Percentiles rank a stretch among this genome's conserved stretches.
Conservation (phyloP, 2,797 vertebrate genomes). For the Sarcoramphus papa region DNA sequence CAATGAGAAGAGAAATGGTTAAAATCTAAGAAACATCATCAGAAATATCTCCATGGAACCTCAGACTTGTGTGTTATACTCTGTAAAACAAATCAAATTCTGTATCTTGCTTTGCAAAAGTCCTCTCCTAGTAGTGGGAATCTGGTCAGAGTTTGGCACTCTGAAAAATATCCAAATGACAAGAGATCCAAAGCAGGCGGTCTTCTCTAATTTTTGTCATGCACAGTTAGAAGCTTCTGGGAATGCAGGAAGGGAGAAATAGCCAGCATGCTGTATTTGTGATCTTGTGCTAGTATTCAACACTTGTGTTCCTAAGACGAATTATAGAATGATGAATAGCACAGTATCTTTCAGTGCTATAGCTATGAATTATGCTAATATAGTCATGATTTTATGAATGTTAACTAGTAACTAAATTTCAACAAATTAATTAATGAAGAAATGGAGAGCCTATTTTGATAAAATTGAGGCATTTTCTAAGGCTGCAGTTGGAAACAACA, state of each 20-base stretch:
- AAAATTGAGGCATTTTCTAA: neutral
- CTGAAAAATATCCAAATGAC: neutral
- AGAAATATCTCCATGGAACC: neutral
- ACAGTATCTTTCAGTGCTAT: neutral
- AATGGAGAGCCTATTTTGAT: neutral
- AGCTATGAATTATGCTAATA: neutral
- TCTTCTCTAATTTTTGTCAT: neutral
- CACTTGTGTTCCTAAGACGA: neutral
- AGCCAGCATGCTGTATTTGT: neutral
- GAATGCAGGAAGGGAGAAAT: neutral
- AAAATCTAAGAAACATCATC: neutral
- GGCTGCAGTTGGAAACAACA: neutral
- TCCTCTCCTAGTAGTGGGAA: neutral
- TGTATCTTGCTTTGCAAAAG: neutral
- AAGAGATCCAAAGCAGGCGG: neutral
- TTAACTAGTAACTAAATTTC: neutral
- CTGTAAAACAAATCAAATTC: neutral
- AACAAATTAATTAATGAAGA: neutral
- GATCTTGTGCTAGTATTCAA: neutral
- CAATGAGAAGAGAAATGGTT: neutral
- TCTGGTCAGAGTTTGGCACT: neutral
- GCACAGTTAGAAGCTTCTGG: neutral
- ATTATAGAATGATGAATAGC: neutral
- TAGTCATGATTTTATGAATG: neutral
- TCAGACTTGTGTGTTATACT: accelerated